phyloP scores from a whole-genome alignment of 2,113 vertebrate species.

The Corythaeola cristata region DNA sequence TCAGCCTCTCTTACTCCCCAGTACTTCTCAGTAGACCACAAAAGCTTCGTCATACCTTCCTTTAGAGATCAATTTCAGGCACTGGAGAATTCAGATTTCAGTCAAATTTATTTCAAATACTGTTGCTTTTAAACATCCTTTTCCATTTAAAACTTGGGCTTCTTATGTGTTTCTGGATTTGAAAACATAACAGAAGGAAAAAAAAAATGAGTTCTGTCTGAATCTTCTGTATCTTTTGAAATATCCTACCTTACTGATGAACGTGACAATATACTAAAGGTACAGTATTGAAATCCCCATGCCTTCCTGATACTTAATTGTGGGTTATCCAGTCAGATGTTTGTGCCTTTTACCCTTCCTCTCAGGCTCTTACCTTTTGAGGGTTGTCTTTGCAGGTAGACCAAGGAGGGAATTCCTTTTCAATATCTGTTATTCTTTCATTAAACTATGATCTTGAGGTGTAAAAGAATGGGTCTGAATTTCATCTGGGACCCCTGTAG shows the following conservation, averaged over 20 bases:
- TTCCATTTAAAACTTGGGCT: background rate
- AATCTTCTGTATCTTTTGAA: background rate
- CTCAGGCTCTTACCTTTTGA: background rate
- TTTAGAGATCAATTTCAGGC: background rate
- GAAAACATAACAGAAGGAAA: background rate
- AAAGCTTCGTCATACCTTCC: background rate
- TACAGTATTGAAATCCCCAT: background rate
- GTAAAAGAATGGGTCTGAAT: background rate
- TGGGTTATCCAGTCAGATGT: background rate
- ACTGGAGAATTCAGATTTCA: background rate
- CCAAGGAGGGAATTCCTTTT: background rate
- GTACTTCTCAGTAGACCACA: background rate
- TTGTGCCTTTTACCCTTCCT: background rate
- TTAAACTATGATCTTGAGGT: background rate
- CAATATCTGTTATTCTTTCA: background rate
- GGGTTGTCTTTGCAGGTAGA: background rate
- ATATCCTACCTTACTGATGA: background rate
- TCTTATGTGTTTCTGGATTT: background rate
- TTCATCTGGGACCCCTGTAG: background rate
- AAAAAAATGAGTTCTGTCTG: background rate
- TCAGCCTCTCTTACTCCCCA: background rate
- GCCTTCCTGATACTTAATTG: background rate
- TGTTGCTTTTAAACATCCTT: background rate
- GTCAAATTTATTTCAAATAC: background rate
- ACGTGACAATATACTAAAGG: background rate